Evolutionary conservation across 2,797 vertebrate species (phyloP).

Genomic region (Cyclura pinguis): DNA sequence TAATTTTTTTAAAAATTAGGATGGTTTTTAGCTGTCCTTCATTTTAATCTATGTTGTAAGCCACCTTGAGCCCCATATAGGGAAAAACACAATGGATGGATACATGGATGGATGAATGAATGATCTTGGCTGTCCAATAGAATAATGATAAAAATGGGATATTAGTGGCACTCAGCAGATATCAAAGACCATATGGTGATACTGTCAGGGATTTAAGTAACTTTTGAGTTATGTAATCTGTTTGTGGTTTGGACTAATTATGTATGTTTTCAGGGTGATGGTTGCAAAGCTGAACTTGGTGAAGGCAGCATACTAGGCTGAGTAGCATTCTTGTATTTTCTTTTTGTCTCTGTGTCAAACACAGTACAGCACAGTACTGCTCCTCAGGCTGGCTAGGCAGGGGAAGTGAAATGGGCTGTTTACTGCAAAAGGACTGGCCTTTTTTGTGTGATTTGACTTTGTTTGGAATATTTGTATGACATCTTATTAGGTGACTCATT

Average conservation of each 20-base stretch:
- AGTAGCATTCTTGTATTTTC: not conserved
- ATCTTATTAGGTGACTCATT: not conserved
- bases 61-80: no score
- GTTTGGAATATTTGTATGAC: not conserved
- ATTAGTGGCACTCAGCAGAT: no score
- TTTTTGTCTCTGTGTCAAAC: not conserved
- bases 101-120: no score
- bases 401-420: not conserved
- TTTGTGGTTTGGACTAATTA: not conserved
- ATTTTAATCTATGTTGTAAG: no score
- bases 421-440: not conserved
- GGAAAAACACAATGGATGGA: no score
- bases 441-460: no score
- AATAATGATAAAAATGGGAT: no score
- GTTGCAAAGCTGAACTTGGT: not conserved
- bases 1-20: no score
- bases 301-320: not conserved
- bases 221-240: not conserved
- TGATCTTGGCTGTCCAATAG: no score
- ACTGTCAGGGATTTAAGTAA: not conserved
- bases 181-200: no score
- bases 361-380: not conserved
- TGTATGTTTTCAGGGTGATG: not conserved
- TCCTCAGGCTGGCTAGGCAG: not conserved
- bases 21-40: no score